Percentiles rank a stretch among this genome's conserved stretches.
Evolutionary conservation across 2,113 vertebrate genomes (phyloP).

Genomic region (Ptilorrhoa leucosticta): DNA sequence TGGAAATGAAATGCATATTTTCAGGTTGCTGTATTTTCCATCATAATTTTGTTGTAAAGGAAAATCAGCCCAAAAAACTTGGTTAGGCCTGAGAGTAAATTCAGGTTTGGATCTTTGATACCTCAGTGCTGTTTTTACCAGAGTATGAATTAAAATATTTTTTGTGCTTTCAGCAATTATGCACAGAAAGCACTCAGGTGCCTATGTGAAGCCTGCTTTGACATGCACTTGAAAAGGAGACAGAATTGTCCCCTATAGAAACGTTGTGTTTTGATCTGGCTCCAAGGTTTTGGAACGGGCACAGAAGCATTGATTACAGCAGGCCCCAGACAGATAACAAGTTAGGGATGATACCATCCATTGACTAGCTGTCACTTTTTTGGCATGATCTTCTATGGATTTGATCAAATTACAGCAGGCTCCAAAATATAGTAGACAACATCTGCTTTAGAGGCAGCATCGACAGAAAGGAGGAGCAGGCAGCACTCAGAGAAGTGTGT

Average conservation of each 20-base stretch:
- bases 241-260: neutral
- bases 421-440: neutral
- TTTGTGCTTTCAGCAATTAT: neutral
- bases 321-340: neutral
- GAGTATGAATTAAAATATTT: neutral
- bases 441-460: neutral
- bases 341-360: neutral
- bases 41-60: neutral
- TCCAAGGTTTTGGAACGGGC: neutral
- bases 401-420: neutral
- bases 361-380: neutral
- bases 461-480: neutral
- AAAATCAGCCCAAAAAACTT: neutral
- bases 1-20: neutral
- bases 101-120: neutral
- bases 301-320: neutral
- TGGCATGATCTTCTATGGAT: neutral
- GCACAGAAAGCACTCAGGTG: neutral
- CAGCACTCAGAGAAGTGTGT: accelerated
- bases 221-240: neutral
- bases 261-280: neutral
- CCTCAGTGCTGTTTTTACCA: neutral
- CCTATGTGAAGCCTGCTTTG: neutral
- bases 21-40: neutral
- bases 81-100: neutral